A percentile compares a stretch with the other conserved stretches of the same genome.
Evolutionary conservation across 2,797 vertebrate genomes (phyloP).

Genomic region (Artibeus jamaicensis): DNA sequence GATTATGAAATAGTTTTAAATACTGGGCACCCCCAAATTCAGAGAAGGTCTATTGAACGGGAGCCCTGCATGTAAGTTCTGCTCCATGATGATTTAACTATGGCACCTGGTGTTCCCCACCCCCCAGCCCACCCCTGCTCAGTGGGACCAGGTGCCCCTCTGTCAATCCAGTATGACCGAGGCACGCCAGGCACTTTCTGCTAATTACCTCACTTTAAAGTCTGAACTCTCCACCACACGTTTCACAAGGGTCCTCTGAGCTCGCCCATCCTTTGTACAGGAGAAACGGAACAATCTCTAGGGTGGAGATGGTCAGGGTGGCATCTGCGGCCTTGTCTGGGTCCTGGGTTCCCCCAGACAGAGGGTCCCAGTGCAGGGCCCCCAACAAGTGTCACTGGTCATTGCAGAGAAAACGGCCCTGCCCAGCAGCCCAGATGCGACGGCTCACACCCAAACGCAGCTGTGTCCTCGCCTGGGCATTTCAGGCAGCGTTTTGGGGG

Average conservation of each 20-base stretch:
- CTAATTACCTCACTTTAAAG: background rate
- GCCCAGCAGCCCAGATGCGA: no score
- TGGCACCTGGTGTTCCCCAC: background rate
- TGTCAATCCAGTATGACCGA: fast-evolving
- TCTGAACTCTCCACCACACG: background rate
- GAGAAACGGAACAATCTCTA: background rate
- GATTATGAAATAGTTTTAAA: background rate
- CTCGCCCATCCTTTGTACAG: background rate
- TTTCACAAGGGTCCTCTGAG: background rate
- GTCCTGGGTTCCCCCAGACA: background rate
- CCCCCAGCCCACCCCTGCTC: no score
- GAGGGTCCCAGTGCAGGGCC: background rate
- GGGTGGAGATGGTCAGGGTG: no score
- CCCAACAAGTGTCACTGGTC: background rate
- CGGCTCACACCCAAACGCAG: background rate
- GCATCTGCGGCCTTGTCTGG: background rate
- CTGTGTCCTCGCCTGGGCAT: fast-evolving
- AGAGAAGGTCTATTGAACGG: fast-evolving
- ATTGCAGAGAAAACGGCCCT: no score
- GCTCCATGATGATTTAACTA: fast-evolving
- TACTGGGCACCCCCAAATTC: background rate
- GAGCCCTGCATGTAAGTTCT: background rate
- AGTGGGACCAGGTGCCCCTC: background rate
- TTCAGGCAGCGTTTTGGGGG: background rate
- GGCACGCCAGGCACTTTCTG: background rate